These are phyloP conservation scores for Tribolium castaneum DNA, from an alignment of 1,140 invertebrate genomes.

Conservation along the genomic window DNA sequence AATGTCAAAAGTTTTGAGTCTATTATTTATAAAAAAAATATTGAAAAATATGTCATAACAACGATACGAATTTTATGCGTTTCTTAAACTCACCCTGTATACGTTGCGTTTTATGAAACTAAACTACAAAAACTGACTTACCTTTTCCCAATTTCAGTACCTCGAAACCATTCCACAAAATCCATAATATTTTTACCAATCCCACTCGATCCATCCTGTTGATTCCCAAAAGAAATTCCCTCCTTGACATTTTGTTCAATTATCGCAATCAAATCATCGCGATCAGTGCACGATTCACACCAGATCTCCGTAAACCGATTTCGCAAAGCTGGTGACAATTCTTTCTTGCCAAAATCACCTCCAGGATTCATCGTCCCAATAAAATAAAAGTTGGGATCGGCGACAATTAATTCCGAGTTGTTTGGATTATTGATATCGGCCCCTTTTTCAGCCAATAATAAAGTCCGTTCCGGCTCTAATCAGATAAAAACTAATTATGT, in stretches of 20 bases:
- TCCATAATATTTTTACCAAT: conserved; percentile 78
- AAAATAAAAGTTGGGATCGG: conserved; percentile 86
- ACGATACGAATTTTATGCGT: too few species aligned
- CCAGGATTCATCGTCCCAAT: conserved; percentile 99
- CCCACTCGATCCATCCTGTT: conserved; percentile 67
- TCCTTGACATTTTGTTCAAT: conserved; percentile 82
- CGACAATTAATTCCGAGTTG: conserved; percentile 74
- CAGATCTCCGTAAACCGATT: conserved; percentile 99
- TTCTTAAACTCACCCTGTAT: too few species aligned
- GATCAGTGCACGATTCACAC: conserved; percentile 82
- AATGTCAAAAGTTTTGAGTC: too few species aligned
- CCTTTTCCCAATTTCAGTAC: conserved; percentile 78
- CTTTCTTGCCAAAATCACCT: conserved; percentile 99
- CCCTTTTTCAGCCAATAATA: conserved; percentile 92
- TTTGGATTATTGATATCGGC: conserved; percentile 64
- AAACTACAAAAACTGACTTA: conserved; percentile 50
- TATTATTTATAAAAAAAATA: too few species aligned
- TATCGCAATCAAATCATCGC: conserved; percentile 80
- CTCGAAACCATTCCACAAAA: conserved; percentile 84
- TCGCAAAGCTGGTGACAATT: conserved; percentile 95
- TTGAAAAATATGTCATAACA: too few species aligned
- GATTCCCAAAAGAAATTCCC: conserved; percentile 67
- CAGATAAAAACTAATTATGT: conserved; percentile 46
- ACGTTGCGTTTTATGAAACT: background rate
- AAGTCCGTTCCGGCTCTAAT: conserved; percentile 87